Evolutionary conservation across 1,140 invertebrate genomes (phyloP), one percentile per base, ranked within the genome.

Genomic region (Galendromus occidentalis): DNA sequence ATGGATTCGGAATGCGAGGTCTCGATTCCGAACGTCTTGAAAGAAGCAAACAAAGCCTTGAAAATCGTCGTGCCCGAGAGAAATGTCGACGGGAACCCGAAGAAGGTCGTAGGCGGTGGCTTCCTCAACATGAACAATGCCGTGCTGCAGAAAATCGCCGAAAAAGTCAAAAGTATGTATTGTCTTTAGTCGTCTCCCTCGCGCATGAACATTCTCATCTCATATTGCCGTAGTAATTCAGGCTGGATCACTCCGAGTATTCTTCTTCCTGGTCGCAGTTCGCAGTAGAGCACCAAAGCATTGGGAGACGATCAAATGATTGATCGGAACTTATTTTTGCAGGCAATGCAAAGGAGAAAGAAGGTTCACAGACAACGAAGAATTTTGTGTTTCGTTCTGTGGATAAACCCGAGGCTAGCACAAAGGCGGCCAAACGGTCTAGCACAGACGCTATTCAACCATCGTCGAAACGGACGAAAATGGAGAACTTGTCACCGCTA

Each of bases 161-260:
- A 59, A 29, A 59, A 59, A 33, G 51, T 59, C 51, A 59, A 59
- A 59, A 22, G 51, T 59, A 29, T 14, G 4, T n/a, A n/a, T n/a
- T n/a, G n/a, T n/a, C n/a, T n/a, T n/a, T n/a, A n/a, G n/a, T n/a
- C n/a, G n/a, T n/a, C n/a, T n/a, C n/a, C n/a, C n/a, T n/a, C n/a
- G n/a, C n/a, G n/a, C n/a, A n/a, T n/a, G n/a, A n/a, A n/a, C n/a
- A n/a, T n/a, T n/a, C n/a, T n/a, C n/a, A n/a, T n/a, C n/a, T n/a
- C n/a, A n/a, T n/a, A n/a, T n/a, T n/a, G n/a, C n/a, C n/a, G n/a
- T n/a, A n/a, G n/a, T n/a, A n/a, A n/a, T n/a, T n/a, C n/a, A n/a
- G n/a, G n/a, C n/a, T n/a, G n/a, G n/a, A n/a, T n/a, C n/a, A n/a
- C n/a, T n/a, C n/a, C n/a, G n/a, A n/a, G n/a, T n/a, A n/a, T n/a